Evolutionary conservation across 2,888 invertebrate genomes (phyloP).

Genomic region (Drosophila neotestacea): DNA sequence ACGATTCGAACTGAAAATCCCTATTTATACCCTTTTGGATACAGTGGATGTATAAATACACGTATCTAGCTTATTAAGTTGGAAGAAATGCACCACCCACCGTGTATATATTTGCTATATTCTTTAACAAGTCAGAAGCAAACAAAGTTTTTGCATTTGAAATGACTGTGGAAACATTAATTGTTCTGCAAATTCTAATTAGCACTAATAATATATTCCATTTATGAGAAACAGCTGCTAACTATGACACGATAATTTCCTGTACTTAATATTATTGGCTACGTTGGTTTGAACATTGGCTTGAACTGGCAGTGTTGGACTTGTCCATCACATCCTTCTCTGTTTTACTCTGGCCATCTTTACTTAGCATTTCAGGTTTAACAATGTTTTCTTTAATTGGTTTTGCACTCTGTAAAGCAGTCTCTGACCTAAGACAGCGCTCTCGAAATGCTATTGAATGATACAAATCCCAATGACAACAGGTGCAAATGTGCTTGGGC

Average conservation of each 20-base stretch:
- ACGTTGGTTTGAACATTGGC: background rate
- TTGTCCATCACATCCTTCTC: background rate
- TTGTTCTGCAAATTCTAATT: background rate
- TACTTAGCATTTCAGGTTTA: background rate
- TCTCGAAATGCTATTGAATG: conserved; percentile 43
- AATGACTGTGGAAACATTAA: background rate
- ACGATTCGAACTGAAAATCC: background rate
- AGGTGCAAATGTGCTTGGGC: no score
- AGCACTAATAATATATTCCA: conserved; percentile 1
- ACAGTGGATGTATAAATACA: no score
- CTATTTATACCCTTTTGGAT: background rate
- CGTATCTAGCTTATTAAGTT: no score
- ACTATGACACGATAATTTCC: background rate
- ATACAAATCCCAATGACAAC: conserved; percentile 41
- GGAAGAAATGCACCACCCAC: background rate
- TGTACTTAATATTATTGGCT: background rate
- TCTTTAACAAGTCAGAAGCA: background rate
- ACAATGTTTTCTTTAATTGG: background rate
- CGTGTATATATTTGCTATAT: background rate
- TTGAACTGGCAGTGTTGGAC: background rate
- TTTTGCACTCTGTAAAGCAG: conserved; percentile 3
- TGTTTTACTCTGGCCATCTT: background rate
- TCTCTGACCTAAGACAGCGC: conserved; percentile 42
- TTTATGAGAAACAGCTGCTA: conserved; percentile 2
- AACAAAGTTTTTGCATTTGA: conserved; percentile 3